Evolutionary conservation across 1,140 invertebrate genomes (phyloP), one percentile per base, ranked within the genome.

Genomic region (Anagrus nilaparvatae): DNA sequence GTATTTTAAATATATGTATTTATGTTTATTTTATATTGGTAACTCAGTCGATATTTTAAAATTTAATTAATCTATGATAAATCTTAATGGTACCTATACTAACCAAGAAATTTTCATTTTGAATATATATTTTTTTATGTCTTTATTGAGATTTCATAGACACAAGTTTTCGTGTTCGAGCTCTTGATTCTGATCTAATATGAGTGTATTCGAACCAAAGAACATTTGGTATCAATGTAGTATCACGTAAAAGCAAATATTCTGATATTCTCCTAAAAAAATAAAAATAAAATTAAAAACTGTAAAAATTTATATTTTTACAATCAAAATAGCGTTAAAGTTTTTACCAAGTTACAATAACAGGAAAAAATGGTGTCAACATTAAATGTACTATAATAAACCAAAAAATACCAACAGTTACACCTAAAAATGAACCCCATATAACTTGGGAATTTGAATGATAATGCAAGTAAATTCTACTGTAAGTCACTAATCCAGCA

Each of bases 171-270:
- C 87, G 71, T 34, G 83, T 82, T 54, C 84, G 75, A 20, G 80
- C 80, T 53, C 82, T 78, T 9, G 80, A 78, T 62, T 91, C 88
- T 53, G 83, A 80, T 44, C 88, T 66, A 35, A 82, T 81, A 38
- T 81, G 86, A n/a, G 85, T 90, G 59, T 94, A 95, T 58, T 94
- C 90, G 60, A 95, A 95, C 88, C 89, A 94, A 40, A 94, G 61
- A 6, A 94, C 83, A 60, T 95, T 93, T 10, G 90, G 91, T 61
- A 95, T 95, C 20, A 93, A 66, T 6, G 89, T 90, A 31, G 87
- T 89, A 55, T 94, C 91, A 50, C 89, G 72, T 45, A 95, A 67
- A 65, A 94, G 76, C 44, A 93, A 63, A 58, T 87, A 78, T 69
- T 94, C 90, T 41, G 85, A 87, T 55, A 90, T 71, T 68, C 77